A percentile compares a stretch with the other conserved stretches of the same genome.
Evolutionary conservation across 2,113 vertebrate genomes (phyloP).

Genomic region (Caretta caretta): DNA sequence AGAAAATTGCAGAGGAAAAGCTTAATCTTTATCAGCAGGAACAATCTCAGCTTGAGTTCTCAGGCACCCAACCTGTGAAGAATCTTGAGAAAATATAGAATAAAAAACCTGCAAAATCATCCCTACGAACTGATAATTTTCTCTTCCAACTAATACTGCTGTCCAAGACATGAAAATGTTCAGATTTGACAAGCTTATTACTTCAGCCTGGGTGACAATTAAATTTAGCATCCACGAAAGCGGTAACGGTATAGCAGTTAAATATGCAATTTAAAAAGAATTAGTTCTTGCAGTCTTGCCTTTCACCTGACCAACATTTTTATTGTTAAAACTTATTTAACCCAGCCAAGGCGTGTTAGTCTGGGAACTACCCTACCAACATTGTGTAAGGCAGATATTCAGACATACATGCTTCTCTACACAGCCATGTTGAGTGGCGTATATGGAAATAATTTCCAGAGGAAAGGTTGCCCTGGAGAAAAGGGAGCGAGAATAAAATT

Average conservation of each 20-base stretch:
- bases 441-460: neutral
- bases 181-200: neutral
- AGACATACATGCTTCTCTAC: neutral
- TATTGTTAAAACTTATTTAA: neutral
- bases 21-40: neutral
- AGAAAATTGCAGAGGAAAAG: neutral
- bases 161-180: neutral
- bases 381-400: neutral
- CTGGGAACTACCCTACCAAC: neutral
- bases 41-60: neutral
- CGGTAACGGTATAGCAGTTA: neutral
- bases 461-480: neutral
- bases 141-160: neutral
- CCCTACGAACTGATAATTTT: neutral
- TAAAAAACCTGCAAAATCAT: neutral
- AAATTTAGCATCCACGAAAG: neutral
- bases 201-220: neutral
- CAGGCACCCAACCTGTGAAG: neutral
- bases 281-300: neutral
- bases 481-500: neutral
- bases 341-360: neutral
- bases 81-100: neutral
- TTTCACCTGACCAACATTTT: neutral
- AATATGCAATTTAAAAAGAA: neutral
- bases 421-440: rapidly evolving